Conservation (phyloP, 2,888 invertebrate species). For the Meiosimyza platycephala region DNA sequence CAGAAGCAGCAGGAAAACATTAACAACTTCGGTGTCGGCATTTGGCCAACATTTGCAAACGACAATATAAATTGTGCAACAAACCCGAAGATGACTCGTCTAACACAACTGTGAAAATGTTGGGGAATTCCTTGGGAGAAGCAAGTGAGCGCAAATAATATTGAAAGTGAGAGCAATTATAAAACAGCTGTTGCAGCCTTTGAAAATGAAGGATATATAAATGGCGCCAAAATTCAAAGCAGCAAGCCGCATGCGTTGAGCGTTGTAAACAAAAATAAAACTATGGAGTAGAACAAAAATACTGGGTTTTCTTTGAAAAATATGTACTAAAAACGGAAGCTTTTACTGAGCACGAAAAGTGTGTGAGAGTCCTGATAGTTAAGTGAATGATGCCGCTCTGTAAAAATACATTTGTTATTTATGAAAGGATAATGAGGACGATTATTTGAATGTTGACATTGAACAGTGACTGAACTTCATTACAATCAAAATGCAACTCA, state of each 20-base stretch:
- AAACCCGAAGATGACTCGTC: too few relatives aligned
- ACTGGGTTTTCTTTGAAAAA: slow-evolving; percentile 2
- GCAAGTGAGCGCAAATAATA: neutral
- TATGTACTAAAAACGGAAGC: neutral
- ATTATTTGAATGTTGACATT: slow-evolving; percentile 28
- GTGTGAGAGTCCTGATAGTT: neutral
- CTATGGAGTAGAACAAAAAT: neutral
- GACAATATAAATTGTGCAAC: too few relatives aligned
- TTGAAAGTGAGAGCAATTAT: neutral
- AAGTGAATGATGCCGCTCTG: neutral
- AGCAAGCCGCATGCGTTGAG: slow-evolving; percentile 12
- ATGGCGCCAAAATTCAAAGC: slow-evolving; percentile 28
- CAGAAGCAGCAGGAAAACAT: neutral
- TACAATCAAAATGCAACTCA: too few relatives aligned
- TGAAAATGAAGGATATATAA: neutral
- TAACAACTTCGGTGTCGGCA: too few relatives aligned
- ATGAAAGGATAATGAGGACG: slow-evolving; percentile 18
- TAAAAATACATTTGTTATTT: neutral
- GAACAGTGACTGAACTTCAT: neutral
- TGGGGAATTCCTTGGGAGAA: slow-evolving; percentile 1
- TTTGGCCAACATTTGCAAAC: too few relatives aligned
- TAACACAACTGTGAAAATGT: neutral
- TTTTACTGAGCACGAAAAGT: neutral
- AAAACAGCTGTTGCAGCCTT: slow-evolving; percentile 23
- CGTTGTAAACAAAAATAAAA: neutral